phyloP scores from a whole-genome alignment of 92 coral and sea anemone species.

The Meandrina meandrites region DNA sequence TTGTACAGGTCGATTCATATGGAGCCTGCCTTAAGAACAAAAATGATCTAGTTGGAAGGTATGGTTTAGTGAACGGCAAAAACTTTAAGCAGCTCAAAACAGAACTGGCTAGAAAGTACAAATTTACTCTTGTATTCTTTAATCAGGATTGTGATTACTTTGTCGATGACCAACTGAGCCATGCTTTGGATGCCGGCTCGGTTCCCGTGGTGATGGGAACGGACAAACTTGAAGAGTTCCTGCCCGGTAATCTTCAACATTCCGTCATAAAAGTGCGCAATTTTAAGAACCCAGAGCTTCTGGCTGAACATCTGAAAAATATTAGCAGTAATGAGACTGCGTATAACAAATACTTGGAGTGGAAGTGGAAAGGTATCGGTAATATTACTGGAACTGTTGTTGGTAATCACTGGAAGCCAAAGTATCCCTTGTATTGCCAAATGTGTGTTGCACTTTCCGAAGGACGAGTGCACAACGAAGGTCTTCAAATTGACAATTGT shows the following conservation, averaged over 20 bases:
- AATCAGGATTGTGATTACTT: slow-evolving; percentile 81
- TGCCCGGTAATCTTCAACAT: slow-evolving; percentile 54
- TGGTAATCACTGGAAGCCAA: slow-evolving; percentile 34
- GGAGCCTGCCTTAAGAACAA: slow-evolving; percentile 63
- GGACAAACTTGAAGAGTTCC: slow-evolving; percentile 63
- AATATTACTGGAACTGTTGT: slow-evolving; percentile 1
- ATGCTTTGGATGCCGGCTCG: slow-evolving; percentile 71
- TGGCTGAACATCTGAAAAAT: slow-evolving; percentile 59
- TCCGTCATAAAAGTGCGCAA: slow-evolving; percentile 66
- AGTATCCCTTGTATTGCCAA: slow-evolving; percentile 12
- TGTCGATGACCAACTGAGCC: slow-evolving; percentile 64
- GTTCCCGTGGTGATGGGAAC: slow-evolving; percentile 79
- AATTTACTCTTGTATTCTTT: slow-evolving; percentile 66
- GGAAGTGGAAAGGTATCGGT: slow-evolving; percentile 68
- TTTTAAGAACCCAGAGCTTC: slow-evolving; percentile 54
- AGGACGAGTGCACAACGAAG: background rate
- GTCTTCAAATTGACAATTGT: slow-evolving; percentile 1
- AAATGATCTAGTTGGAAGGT: slow-evolving; percentile 36
- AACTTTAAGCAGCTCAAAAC: slow-evolving; percentile 37
- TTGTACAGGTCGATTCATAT: slow-evolving; percentile 63
- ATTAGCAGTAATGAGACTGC: slow-evolving; percentile 57
- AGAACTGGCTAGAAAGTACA: slow-evolving; percentile 52
- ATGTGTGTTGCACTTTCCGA: slow-evolving; percentile 13
- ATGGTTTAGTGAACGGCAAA: background rate
- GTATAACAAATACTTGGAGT: slow-evolving; percentile 56